Evolutionary conservation across 2,888 invertebrate species (phyloP), one percentile per base, ranked within the genome.

Genomic region (Conistra vaccinii): DNA sequence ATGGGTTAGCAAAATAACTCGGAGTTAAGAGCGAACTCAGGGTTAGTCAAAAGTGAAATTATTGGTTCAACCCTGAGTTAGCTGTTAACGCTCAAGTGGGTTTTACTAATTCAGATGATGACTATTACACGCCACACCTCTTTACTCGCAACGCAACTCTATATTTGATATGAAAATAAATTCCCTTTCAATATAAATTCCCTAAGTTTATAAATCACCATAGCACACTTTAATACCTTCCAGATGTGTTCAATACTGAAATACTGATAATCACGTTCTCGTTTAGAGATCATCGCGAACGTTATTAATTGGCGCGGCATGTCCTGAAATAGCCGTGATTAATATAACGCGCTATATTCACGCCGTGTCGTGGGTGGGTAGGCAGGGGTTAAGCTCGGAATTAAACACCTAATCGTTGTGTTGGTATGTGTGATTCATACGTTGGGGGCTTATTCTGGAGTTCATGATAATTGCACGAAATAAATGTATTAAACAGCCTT

Each of bases 391-490:
- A 63, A 76, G 67, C 55, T 69, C 66, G 57, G 78, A 85, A 84
- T 87, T 86, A 86, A 76, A 79, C 67, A 81, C 74, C 61, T 39
- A 85, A 82, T 70, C 73, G 65, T 73, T 75, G 17, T 62, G 60
- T 74, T 78, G 79, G 80, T 78, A 85, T 82, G 83, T 69, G 79
- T 88, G 88, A 88, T 81, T 88, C 88, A 87, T 79, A 60, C 69
- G 57, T n/a, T 45, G 72, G n/a, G 14, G 60, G 68, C 71, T 12
- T 81, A 87, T 85, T 87, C 78, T 81, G 77, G 58, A 45, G 63
- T n/a, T 53, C 23, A 12, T 62, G 23, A 23, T 51, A 62, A 57
- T 66, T 67, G 45, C 3, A 17, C 0, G 20, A 39, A 73, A 6
- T 20, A 23, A 39, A 39, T 70, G 7, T 32, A 23, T 39, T 51